Evolutionary conservation across 2,113 vertebrate genomes (phyloP), one percentile per base, ranked within the genome.

Genomic region (Menidia beryllina): DNA sequence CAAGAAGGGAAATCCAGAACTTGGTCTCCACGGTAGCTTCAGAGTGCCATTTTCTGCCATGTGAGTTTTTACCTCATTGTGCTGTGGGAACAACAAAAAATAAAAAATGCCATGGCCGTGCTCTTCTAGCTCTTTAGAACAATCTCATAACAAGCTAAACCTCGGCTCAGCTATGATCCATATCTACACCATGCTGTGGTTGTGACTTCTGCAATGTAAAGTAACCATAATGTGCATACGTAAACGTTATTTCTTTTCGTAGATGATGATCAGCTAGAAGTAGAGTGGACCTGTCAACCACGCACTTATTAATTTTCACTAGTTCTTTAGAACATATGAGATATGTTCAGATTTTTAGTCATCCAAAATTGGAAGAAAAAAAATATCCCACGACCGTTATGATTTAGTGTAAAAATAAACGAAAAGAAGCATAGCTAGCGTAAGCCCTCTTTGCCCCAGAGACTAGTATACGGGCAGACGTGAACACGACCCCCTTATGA

Each of bases 291-390:
- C 14, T 78, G 75, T 89, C 82, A 85, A 91, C 74, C 79, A 82
- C 87, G 91, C 91, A 92, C 89, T 91, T 91, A 88, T 77, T n/a
- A n/a, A n/a, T 83, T 58, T 48, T 82, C 59, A 79, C 56, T 77
- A 69, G 78, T 72, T 54, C 47, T 79, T 74, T 66, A 58, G 78
- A 83, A 83, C 85, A 82, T 90, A 85, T 87, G 45, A 88, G 79
- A 90, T 90, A 83, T 86, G 86, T 89, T 89, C 84, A 61, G 17
- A 17, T 56, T 53, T 80, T 59, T 66, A 75, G 72, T 38, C 75
- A 59, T 69, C 58, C 79, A 76, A 85, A 77, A 81, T 49, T n/a
- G 15, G 17, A 13, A 20, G 15, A 23, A 69, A 27, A 58, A 43
- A 56, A 20, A 30, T 17, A 39, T 24, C 66, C 50, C 63, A 48